Conservation (phyloP, 30 jellyfish, hydroid and myxozoan species). For the Rhopilema esculentum region DNA sequence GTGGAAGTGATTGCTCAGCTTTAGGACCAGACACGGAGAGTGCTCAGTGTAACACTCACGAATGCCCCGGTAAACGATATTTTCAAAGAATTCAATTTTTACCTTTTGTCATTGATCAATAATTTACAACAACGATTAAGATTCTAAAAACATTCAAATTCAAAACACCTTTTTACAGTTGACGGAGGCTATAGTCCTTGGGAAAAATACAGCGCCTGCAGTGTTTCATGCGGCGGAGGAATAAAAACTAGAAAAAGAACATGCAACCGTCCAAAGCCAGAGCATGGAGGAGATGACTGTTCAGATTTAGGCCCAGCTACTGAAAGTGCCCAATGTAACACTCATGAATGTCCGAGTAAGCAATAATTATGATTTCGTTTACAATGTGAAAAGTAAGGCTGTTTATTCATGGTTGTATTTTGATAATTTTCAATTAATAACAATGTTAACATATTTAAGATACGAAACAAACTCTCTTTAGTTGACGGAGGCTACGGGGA, state of each 20-base stretch:
- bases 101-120: too few species aligned
- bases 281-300: slow-evolving; percentile 2
- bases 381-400: background rate
- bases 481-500: slow-evolving; percentile 13
- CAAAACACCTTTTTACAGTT: background rate
- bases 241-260: background rate
- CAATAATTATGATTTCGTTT: too few species aligned
- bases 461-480: background rate
- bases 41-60: too few species aligned
- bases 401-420: background rate
- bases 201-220: background rate
- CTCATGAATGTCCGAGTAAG: slow-evolving; percentile 24
- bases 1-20: background rate
- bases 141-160: too few species aligned
- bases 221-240: slow-evolving; percentile 2
- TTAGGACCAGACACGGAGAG: too few species aligned
- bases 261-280: slow-evolving; percentile 5
- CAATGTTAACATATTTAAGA: background rate
- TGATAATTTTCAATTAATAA: background rate
- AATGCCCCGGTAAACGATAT: too few species aligned
- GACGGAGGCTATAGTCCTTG: slow-evolving; percentile 4
- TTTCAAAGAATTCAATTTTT: too few species aligned
- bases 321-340: background rate
- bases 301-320: background rate
- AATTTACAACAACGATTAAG: too few species aligned